Base-by-base conservation (phyloP, 2,888 invertebrate genomes). In the Drosophila dives region DNA sequence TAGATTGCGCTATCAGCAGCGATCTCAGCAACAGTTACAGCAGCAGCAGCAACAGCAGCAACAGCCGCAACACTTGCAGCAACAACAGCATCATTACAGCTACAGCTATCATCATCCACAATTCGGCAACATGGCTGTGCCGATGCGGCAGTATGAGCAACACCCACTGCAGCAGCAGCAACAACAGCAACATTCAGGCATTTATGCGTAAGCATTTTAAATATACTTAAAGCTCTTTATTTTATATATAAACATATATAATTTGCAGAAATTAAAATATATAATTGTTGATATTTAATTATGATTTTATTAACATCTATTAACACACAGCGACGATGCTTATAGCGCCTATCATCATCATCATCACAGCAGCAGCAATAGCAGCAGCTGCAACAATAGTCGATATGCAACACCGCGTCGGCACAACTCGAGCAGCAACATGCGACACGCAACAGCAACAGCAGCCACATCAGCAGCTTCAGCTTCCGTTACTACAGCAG, bases 71-170 rank as follows among this genome's bases (percentile, higher is more conserved):
- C 80, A 77, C 36, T 66, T 56, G n/a, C 80, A 73, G n/a, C 74
- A 67, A 17, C 68, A 84, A 59, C 79, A 82, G 62, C 74, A 82
- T 40, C 86, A 85, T 69, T 85, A 91, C 79, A 83, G 88, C 78
- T 85, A 91, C 83, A 84, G 85, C 69, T 92, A 92, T 73, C 92
- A 93, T 76, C 93, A 92, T 84, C 93, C 93, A 29, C 93, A 92
- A 56, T 92, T 92, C 61, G 92, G 92, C 36, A 92, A 92, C 70
- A 92, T 92, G 92, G 89, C 92, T 11, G 92, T 92, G 67, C 89
- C 92, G 17, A 89, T 92, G 61, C 83, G 92, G 15, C 91, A 92
- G 58, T 71, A 75, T 42, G 85, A 87, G 48, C 55, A 77, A 36
- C 80, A 78, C 29, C 86, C 78, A 29, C 82, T 77, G 45, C 90